Conservation (phyloP, 2,888 invertebrate genomes). For the Cosmopolites sordidus region DNA sequence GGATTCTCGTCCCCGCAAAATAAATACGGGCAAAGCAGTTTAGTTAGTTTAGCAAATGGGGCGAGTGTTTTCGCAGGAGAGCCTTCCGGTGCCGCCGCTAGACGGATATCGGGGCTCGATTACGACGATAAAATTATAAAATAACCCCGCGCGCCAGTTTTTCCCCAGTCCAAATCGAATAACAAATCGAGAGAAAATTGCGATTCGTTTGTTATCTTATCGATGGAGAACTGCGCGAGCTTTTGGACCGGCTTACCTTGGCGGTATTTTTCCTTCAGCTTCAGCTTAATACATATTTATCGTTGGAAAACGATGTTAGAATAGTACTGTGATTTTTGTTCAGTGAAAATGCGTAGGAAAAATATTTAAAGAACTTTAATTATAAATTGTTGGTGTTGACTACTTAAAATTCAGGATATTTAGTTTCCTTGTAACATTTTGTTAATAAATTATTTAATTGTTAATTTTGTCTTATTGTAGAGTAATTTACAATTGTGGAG, state of each 20-base stretch:
- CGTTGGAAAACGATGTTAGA: neutral
- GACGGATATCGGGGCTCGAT: constrained; percentile 39
- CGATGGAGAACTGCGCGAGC: constrained; percentile 7
- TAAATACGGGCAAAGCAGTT: constrained; percentile 51
- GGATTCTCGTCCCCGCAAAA: constrained; percentile 42
- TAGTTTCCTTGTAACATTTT: no score
- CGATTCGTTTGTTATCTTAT: constrained; percentile 22
- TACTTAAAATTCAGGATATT: no score
- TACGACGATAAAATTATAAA: constrained; percentile 35
- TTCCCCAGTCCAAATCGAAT: constrained; percentile 18
- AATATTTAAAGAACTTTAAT: neutral
- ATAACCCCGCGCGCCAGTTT: constrained; percentile 16
- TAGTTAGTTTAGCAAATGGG: constrained; percentile 54
- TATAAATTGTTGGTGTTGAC: no score
- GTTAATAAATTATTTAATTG: no score
- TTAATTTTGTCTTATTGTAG: no score
- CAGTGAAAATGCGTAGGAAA: neutral
- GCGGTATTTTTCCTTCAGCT: constrained; percentile 11
- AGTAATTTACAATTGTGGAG: no score
- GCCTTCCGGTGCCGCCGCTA: constrained; percentile 32
- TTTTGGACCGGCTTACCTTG: constrained; percentile 6
- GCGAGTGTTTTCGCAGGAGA: constrained; percentile 49
- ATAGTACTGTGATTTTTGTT: neutral
- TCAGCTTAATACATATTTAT: constrained; percentile 17
- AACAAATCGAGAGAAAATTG: constrained; percentile 24